Conservation (phyloP, 2,113 vertebrate species). For the Callorhinus ursinus region DNA sequence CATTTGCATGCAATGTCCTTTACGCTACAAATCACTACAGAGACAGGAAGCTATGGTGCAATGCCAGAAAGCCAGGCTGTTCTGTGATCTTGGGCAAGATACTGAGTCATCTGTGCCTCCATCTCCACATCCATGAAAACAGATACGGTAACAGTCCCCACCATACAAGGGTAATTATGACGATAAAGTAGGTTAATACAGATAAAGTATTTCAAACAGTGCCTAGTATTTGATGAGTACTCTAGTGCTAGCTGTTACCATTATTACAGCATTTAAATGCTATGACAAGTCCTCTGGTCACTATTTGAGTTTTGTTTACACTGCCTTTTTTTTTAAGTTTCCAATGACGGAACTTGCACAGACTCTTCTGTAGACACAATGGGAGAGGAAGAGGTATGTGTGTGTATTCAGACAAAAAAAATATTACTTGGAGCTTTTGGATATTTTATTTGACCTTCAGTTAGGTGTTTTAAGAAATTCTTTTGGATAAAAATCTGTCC, state of each 20-base stretch:
- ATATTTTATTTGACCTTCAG: neutral
- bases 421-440: neutral
- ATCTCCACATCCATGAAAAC: conserved; percentile 9
- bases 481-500: conserved; percentile 28
- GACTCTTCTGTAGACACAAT: neutral
- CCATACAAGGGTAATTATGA: neutral
- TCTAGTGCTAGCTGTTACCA: neutral
- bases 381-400: neutral
- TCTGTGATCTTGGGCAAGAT: neutral
- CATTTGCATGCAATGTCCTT: neutral
- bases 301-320: conserved; percentile 19
- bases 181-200: neutral
- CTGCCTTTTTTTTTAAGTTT: neutral
- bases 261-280: neutral
- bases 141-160: neutral
- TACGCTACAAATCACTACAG: neutral
- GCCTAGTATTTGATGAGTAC: neutral
- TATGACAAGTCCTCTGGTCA: neutral
- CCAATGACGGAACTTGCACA: neutral
- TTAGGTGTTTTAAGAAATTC: neutral
- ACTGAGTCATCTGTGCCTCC: neutral
- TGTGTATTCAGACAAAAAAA: neutral
- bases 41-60: neutral
- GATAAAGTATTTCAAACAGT: neutral
- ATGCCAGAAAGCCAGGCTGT: neutral